Evolutionary conservation across 30 jellyfish, hydroid and myxozoan genomes (phyloP), one percentile per base, ranked within the genome.

Genomic region (Aurelia aurita): DNA sequence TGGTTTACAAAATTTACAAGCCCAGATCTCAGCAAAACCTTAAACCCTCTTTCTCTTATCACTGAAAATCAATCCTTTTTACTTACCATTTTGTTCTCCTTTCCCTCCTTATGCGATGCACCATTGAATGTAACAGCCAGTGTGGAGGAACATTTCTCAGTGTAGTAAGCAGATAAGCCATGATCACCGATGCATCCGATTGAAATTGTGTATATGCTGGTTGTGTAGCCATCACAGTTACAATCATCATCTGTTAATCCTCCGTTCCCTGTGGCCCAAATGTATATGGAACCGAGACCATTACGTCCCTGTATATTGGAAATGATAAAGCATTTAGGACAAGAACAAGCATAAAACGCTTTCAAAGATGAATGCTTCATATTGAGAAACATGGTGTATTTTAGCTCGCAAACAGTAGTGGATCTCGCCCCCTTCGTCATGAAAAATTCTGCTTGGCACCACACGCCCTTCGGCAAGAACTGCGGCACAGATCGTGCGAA

Each of bases 181-280:
- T 95, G 99, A 34, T 95, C 99, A 7, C 99, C 99, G 22, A 95
- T 95, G 89, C 99, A 95, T 1, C 99, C 99, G 44, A 95, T 95
- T 7, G 99, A 95, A 53, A 95, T 95, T 11, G 99, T 95, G 85
- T 87, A 95, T 9, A 95, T 95, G 53, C 98, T 90, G 47, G 99
- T 95, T 43, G 99, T 95, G 78, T 95, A 95, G 14, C 99, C 99
- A 72, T 95, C 99, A 65, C 99, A 95, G 87, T 95, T 95, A 54
- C 99, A 95, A 59, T 95, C 99, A 76, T 95, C 99, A 78, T 95
- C 99, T 21, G 99, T 95, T 81, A 95, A 74, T 16, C 99, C 99
- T 21, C 99, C 99, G 74, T 95, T 95, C 0, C 99, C 99, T n/a
- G 99, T 95, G 21, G 99, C 99, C 99, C 99, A 95, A 12, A 95